Evolutionary conservation across 2,113 vertebrate genomes (phyloP).

Genomic region (Apodemus speciosus): DNA sequence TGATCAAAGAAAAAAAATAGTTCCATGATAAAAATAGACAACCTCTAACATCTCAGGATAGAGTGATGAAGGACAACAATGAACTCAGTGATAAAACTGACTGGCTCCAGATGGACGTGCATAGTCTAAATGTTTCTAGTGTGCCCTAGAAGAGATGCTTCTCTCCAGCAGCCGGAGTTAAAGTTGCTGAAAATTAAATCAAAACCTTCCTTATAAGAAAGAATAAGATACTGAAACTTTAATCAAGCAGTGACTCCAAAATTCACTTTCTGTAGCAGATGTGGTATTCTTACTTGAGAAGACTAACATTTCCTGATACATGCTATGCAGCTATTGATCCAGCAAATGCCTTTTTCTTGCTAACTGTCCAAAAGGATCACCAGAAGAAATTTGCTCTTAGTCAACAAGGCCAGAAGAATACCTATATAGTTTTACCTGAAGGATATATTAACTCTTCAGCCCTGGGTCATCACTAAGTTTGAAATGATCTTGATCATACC

Average conservation of each 20-base stretch:
- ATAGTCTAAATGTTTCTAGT: background rate
- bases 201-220: background rate
- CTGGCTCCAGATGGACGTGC: background rate
- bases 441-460: background rate
- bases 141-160: background rate
- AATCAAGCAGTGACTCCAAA: background rate
- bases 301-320: background rate
- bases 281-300: background rate
- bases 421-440: background rate
- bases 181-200: background rate
- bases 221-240: background rate
- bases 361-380: background rate
- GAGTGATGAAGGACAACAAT: background rate
- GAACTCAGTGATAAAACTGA: background rate
- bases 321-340: background rate
- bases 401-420: background rate
- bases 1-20: background rate
- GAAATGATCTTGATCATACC: background rate
- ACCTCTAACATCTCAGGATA: background rate
- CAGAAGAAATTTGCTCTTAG: background rate
- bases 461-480: background rate
- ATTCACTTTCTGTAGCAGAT: background rate
- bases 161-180: background rate
- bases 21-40: background rate
- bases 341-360: background rate